These are phyloP conservation scores for Etia nguti DNA, from an alignment of 2,113 vertebrate species.

Conservation along the genomic window DNA sequence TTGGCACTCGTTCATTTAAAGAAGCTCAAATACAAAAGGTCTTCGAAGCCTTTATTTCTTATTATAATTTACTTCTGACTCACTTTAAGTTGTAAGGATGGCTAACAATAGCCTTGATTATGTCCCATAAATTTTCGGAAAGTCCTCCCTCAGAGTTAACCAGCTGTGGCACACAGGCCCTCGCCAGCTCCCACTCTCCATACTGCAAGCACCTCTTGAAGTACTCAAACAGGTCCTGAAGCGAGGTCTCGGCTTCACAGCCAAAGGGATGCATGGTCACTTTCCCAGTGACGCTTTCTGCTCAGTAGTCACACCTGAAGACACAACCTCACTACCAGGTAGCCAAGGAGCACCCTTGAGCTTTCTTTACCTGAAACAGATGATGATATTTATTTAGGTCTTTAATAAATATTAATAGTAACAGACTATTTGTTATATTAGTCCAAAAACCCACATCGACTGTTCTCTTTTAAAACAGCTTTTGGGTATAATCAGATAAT, in stretches of 20 bases:
- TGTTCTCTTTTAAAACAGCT: neutral
- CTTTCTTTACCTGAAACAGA: constrained; percentile 18
- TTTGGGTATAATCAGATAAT: neutral
- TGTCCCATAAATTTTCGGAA: constrained; percentile 67
- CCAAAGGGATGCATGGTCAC: constrained; percentile 80
- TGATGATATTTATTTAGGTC: neutral
- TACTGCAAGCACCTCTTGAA: constrained; percentile 81
- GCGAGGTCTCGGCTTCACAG: constrained; percentile 78
- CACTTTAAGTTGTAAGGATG: constrained; percentile 79
- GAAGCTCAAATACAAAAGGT: neutral
- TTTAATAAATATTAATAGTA: neutral
- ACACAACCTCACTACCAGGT: neutral
- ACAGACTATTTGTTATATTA: neutral
- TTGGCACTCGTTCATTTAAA: neutral
- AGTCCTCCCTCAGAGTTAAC: constrained; percentile 60
- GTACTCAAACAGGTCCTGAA: constrained; percentile 79
- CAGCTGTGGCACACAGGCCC: constrained; percentile 85
- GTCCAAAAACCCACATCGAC: neutral
- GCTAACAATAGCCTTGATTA: constrained; percentile 79
- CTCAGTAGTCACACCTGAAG: constrained; percentile 10
- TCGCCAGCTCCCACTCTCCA: constrained; percentile 88
- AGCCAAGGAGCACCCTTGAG: neutral
- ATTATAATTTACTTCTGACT: constrained; percentile 9
- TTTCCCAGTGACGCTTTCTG: neutral
- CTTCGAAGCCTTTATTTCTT: neutral